Evolutionary conservation across 2,113 vertebrate species (phyloP).

Genomic region (Fulica atra): DNA sequence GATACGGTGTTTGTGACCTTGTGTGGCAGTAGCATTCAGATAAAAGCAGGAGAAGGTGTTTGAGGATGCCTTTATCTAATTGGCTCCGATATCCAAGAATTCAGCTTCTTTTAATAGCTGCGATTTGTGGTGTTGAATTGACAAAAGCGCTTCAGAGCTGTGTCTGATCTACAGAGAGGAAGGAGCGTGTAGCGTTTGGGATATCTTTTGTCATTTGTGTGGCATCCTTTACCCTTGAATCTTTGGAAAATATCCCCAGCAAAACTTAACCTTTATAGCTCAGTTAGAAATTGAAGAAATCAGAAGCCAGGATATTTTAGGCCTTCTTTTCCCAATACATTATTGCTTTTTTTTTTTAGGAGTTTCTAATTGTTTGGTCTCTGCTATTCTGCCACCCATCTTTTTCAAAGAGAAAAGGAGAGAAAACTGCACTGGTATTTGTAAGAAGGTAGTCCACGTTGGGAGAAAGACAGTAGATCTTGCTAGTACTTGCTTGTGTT

Average conservation of each 20-base stretch:
- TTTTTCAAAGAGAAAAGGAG: background rate
- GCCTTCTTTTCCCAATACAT: background rate
- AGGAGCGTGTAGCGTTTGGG: background rate
- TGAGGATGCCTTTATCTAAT: background rate
- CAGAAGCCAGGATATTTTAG: background rate
- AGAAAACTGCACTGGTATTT: background rate
- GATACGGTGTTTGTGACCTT: background rate
- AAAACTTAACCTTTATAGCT: background rate
- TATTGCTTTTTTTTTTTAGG: background rate
- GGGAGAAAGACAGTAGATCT: background rate
- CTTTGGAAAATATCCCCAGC: background rate
- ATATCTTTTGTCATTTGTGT: background rate
- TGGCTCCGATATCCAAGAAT: background rate
- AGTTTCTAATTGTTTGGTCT: background rate
- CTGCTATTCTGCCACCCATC: background rate
- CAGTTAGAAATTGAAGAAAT: background rate
- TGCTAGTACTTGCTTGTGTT: background rate
- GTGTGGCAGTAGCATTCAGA: background rate
- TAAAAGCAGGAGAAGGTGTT: background rate
- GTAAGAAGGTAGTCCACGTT: rapidly evolving
- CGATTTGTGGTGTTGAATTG: background rate
- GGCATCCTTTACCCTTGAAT: background rate
- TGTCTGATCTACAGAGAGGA: background rate
- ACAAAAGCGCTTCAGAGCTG: background rate
- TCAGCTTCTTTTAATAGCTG: background rate